Conservation (phyloP, 2,113 vertebrate genomes). For the Cryptomyrus ogoouensis region DNA sequence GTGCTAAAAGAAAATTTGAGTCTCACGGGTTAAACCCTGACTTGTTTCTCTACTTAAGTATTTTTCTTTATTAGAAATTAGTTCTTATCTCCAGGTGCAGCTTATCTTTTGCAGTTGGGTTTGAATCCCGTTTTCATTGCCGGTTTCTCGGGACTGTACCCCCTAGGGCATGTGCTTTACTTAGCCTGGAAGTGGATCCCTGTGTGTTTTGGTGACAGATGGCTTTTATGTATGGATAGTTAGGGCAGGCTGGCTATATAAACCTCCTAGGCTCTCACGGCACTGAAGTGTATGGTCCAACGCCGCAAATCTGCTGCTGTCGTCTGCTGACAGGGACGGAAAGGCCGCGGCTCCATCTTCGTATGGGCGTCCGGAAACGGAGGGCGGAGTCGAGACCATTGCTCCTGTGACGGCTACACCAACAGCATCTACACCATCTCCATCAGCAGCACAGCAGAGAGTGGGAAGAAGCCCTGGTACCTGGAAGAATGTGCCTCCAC, state of each 20-base stretch:
- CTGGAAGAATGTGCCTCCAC: conserved; percentile 95
- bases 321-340: conserved; percentile 74
- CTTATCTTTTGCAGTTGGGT: not conserved
- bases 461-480: conserved; percentile 96
- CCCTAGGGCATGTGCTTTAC: not conserved
- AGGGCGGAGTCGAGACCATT: conserved; percentile 92
- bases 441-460: conserved; percentile 96
- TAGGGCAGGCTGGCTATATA: not conserved
- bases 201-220: not conserved
- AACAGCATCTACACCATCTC: conserved; percentile 98
- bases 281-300: not conserved
- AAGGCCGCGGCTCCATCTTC: conserved; percentile 88
- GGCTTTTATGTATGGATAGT: not conserved
- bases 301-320: not conserved
- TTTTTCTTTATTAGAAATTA: not conserved
- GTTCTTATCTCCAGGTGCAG: not conserved
- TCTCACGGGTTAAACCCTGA: not conserved
- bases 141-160: not conserved
- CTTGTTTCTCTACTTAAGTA: not conserved
- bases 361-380: conserved; percentile 98
- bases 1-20: not conserved
- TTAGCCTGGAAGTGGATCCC: not conserved
- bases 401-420: conserved; percentile 96
- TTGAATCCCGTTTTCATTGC: not conserved
- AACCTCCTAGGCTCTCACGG: not conserved